Conservation (phyloP, 2,888 invertebrate species). For the Drosophila mimetica region DNA sequence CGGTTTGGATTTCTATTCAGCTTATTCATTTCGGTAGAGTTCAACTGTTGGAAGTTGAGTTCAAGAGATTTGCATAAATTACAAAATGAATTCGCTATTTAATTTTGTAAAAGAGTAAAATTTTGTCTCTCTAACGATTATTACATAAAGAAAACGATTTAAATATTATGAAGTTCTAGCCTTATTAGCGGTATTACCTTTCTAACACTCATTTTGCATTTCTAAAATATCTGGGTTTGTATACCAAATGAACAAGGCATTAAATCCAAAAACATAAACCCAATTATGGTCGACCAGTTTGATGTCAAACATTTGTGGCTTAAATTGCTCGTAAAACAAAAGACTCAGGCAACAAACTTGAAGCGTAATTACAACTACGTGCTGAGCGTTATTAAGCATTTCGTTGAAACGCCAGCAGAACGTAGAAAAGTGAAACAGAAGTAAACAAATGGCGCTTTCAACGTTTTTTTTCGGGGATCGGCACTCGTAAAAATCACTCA, state of each 20-base stretch:
- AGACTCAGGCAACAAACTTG: constrained; percentile 73
- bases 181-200: background rate
- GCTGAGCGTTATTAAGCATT: constrained; percentile 54
- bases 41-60: constrained; percentile 20
- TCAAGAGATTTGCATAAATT: constrained; percentile 33
- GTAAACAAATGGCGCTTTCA: constrained; percentile 24
- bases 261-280: constrained; percentile 30
- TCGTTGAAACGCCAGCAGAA: constrained; percentile 20
- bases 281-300: constrained; percentile 31
- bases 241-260: constrained; percentile 25
- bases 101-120: constrained; percentile 3
- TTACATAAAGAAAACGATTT: constrained; percentile 20
- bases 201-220: background rate
- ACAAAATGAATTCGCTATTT: background rate
- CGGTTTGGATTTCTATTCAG: constrained; percentile 21
- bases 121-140: background rate
- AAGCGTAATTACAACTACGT: constrained; percentile 60
- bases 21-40: constrained; percentile 14
- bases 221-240: constrained; percentile 22
- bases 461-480: constrained; percentile 35
- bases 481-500: constrained; percentile 51
- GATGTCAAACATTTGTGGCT: constrained; percentile 28
- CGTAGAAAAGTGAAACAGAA: constrained; percentile 22
- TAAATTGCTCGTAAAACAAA: constrained; percentile 63
- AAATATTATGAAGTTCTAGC: background rate